Base-by-base conservation (phyloP, 1,140 invertebrate species). In the Drosophila tsacasi region DNA sequence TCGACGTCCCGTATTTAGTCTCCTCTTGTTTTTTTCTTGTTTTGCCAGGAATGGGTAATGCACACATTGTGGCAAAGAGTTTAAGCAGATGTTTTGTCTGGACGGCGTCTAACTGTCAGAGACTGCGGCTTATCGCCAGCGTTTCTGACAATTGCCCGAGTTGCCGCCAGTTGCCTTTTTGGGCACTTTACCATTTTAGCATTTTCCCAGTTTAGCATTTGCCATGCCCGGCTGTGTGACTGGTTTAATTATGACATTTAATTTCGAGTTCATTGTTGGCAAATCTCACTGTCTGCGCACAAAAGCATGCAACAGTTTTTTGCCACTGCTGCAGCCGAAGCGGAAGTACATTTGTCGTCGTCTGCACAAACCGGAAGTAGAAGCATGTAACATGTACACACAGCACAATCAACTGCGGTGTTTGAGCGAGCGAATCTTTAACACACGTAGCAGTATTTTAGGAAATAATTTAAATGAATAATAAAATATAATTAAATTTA, bases 281-380 rank as follows among this genome's bases (percentile, higher is more conserved):
- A 35, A 42, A 64, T 73, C 63, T 60, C 50, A 54, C 65, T 50
- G 37, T 7, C 49, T 30, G 64, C 64, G 39, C 75, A 46, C 64
- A 75, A 76, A 54, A 76, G 66, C 77, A 83, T 78, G 84, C 84
- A 89, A 84, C 84, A 89, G 84, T 75, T 83, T 83, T 77, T 57
- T 61, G 57, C 54, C 13, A 8, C 5, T 17, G 23, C 61, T 30
- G 47, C 23, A 25, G 52, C 59, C 61, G 57, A 44, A 54, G 42
- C 65, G 63, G 62, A 86, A 63, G 46, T 61, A 46, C 61, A 66
- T 76, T 80, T 74, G 73, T 55, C 46, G 32, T 32, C 27, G 37
- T 19, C n/a, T 79, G 61, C 50, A 83, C 59, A 55, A 35, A 57
- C 65, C 54, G 76, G 81, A 83, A 83, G 63, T 81, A 57, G 60